phyloP scores from a whole-genome alignment of 2,797 vertebrate genomes.

The Xenops minutus region DNA sequence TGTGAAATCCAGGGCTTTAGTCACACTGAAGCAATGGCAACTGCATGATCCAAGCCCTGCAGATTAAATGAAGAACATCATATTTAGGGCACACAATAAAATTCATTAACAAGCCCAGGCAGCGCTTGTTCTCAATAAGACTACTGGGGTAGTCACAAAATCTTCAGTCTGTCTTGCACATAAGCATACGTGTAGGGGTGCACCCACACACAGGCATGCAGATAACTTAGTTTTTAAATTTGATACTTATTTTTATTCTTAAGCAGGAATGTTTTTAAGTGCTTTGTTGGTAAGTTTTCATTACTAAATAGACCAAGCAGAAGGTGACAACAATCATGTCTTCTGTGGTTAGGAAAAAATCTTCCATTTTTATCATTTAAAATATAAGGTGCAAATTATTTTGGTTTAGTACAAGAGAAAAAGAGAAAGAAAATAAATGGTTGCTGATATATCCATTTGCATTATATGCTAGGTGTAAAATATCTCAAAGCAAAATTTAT shows the following conservation, averaged over 20 bases:
- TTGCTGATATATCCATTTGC: neutral
- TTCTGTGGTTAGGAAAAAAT: neutral
- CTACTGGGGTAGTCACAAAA: neutral
- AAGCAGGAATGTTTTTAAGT: neutral
- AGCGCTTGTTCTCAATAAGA: neutral
- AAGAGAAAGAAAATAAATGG: conserved; percentile 2
- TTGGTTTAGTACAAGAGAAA: neutral
- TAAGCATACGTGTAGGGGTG: neutral
- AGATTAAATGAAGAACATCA: neutral
- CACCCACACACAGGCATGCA: neutral
- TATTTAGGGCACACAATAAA: neutral
- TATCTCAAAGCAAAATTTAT: neutral
- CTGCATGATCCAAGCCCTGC: neutral
- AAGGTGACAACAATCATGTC: neutral
- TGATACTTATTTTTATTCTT: conserved; percentile 19
- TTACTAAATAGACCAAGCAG: conserved; percentile 14
- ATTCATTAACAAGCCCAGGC: neutral
- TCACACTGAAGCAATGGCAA: neutral
- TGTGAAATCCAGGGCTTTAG: conserved; percentile 26
- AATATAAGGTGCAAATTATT: conserved; percentile 18
- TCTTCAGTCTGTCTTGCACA: neutral
- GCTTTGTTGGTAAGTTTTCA: conserved; percentile 35
- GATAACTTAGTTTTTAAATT: neutral
- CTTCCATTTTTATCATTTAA: neutral
- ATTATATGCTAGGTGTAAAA: neutral